phyloP scores from a whole-genome alignment of 1,140 invertebrate genomes.

The Listronotus bonariensis region DNA sequence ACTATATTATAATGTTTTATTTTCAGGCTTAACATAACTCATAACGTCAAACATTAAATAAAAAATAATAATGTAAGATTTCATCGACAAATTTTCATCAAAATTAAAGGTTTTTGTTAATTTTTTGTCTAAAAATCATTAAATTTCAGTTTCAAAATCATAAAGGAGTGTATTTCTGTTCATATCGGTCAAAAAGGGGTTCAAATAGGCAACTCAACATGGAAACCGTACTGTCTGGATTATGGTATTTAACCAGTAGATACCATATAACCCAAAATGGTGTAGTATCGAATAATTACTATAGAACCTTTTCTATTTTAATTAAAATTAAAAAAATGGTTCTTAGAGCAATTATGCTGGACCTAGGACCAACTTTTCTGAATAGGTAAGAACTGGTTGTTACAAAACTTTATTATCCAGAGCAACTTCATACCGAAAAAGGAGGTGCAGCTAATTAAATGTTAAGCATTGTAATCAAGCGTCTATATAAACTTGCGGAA shows the following conservation, averaged over 20 bases:
- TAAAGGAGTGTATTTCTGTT: too few species aligned
- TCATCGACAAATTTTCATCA: too few species aligned
- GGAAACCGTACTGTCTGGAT: slow-evolving; percentile 82
- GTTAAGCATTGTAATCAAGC: too few species aligned
- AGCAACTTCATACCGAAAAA: slow-evolving; percentile 77
- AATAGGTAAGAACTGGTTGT: slow-evolving; percentile 74
- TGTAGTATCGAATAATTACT: slow-evolving; percentile 55
- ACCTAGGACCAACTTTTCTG: slow-evolving; percentile 77
- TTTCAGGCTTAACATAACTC: too few species aligned
- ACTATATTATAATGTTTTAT: too few species aligned
- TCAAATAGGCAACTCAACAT: too few species aligned
- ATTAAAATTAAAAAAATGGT: slow-evolving; percentile 73
- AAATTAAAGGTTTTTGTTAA: slow-evolving; percentile 14
- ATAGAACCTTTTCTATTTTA: slow-evolving; percentile 64
- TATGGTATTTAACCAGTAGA: slow-evolving; percentile 78
- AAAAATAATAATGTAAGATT: too few species aligned
- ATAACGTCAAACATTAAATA: too few species aligned
- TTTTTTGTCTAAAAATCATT: slow-evolving; percentile 20
- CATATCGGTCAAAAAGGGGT: slow-evolving; percentile 87
- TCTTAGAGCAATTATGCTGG: slow-evolving; percentile 77
- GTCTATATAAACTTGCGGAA: slow-evolving; percentile 63
- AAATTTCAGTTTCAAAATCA: slow-evolving; percentile 18
- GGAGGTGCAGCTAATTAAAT: too few species aligned
- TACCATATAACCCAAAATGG: slow-evolving; percentile 57
- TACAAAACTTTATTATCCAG: slow-evolving; percentile 79